Evolutionary conservation across 2,113 vertebrate species (phyloP), one percentile per base, ranked within the genome.

Genomic region (Pseudorhombus dupliciocellatus): DNA sequence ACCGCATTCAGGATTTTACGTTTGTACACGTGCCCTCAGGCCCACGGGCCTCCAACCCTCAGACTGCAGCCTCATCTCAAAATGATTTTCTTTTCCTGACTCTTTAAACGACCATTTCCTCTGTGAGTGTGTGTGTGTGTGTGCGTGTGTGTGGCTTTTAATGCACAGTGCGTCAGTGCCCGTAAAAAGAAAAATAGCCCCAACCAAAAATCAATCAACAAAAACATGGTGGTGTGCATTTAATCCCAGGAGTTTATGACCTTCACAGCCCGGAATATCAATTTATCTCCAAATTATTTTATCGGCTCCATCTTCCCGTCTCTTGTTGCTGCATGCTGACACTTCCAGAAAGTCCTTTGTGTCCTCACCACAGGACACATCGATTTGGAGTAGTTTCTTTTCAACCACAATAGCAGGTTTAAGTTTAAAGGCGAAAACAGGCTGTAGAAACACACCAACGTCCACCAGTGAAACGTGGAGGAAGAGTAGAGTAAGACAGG

Each of bases 141-240:
- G 25, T 28, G 53, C 20, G 53, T 56, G 28, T 30, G 54, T n/a
- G 18, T 56, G 54, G 30, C 3, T 56, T 12, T 76, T 75, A 68
- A 74, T 60, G 65, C 71, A 37, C 67, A 62, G 37, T 34, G 21
- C 68, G 81, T 76, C 80, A 50, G 34, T 2, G 59, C 26, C 48
- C 16, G 10, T 66, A 15, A 22, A 57, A 65, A 86, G 85, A 86
- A 81, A 84, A 86, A 86, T 77, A 72, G 74, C 63, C 79, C 66
- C 78, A 57, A 80, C 73, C 37, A 21, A 77, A 53, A 86, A 87
- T 82, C 81, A 81, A 88, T 88, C 84, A 79, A 59, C 66, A 81
- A 80, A 79, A 66, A 77, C 66, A 75, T 53, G 70, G 66, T 50
- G 57, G 25, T 70, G 80, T 68, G 77, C 50, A 77, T 88, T 88